phyloP scores from a whole-genome alignment of 2,888 invertebrate genomes.

The Stenolophus ochropezus region DNA sequence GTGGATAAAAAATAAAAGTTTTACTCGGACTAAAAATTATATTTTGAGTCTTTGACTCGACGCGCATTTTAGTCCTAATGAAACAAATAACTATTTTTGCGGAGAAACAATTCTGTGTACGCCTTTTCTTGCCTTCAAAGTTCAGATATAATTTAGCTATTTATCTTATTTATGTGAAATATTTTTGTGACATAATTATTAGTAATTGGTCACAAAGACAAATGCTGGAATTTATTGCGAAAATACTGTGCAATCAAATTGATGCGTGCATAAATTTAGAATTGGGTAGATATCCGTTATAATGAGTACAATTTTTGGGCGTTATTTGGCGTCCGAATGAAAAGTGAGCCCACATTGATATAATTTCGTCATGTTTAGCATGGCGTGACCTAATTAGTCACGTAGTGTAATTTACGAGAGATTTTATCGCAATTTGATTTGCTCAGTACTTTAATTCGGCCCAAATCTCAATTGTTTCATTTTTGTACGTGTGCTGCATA shows the following conservation, averaged over 20 bases:
- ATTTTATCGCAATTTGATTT: conserved; percentile 22
- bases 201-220: too few species aligned
- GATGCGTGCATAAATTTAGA: background rate
- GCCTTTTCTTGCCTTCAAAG: too few species aligned
- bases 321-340: background rate
- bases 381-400: conserved; percentile 25
- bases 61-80: too few species aligned
- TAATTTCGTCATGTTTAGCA: conserved; percentile 16
- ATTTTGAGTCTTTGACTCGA: too few species aligned
- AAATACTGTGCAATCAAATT: background rate
- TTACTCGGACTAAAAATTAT: too few species aligned
- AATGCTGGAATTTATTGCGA: background rate
- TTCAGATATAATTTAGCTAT: too few species aligned
- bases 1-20: too few species aligned
- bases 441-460: conserved; percentile 13
- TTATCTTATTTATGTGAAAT: too few species aligned
- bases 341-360: background rate
- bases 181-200: too few species aligned
- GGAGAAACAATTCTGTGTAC: too few species aligned
- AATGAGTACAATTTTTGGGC: background rate
- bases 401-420: conserved; percentile 6
- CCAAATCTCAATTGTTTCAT: background rate
- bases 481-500: background rate
- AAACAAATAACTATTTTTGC: too few species aligned
- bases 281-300: background rate